Conservation (phyloP, 2,113 vertebrate genomes). For the Narcine bancroftii region DNA sequence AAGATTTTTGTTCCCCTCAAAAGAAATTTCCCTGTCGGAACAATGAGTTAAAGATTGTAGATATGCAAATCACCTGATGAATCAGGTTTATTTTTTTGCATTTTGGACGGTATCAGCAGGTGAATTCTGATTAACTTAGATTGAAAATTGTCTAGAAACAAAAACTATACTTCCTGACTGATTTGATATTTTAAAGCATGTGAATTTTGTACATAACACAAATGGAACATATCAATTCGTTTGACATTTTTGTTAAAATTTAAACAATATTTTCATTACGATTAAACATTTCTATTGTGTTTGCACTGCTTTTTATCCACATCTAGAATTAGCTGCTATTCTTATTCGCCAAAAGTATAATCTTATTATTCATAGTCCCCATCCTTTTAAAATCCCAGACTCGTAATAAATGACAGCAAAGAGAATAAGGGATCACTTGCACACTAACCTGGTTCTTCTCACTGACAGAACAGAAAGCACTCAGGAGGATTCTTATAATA, state of each 20-base stretch:
- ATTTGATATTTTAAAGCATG: not conserved
- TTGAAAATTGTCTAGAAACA: not conserved
- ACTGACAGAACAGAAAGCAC: conserved; percentile 87
- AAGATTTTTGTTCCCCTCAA: not conserved
- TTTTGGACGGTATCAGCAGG: not conserved
- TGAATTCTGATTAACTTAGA: not conserved
- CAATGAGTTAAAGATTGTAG: not conserved
- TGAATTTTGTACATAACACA: not conserved
- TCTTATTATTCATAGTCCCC: not conserved
- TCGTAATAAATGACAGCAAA: not conserved
- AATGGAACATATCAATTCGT: not conserved
- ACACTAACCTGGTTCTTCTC: conserved; percentile 89
- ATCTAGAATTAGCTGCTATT: not conserved
- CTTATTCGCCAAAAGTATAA: not conserved
- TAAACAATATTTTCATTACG: not conserved
- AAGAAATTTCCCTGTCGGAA: not conserved
- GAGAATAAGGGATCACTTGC: conserved; percentile 37
- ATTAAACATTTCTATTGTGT: not conserved
- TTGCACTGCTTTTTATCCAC: not conserved
- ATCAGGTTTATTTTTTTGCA: not conserved
- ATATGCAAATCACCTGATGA: not conserved
- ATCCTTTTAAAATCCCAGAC: not conserved
- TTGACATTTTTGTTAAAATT: not conserved
- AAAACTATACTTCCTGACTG: not conserved
- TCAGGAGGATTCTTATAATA: conserved; percentile 80